Evolutionary conservation across 1,140 invertebrate genomes (phyloP).

Genomic region (Panagrolaimus sp.): DNA sequence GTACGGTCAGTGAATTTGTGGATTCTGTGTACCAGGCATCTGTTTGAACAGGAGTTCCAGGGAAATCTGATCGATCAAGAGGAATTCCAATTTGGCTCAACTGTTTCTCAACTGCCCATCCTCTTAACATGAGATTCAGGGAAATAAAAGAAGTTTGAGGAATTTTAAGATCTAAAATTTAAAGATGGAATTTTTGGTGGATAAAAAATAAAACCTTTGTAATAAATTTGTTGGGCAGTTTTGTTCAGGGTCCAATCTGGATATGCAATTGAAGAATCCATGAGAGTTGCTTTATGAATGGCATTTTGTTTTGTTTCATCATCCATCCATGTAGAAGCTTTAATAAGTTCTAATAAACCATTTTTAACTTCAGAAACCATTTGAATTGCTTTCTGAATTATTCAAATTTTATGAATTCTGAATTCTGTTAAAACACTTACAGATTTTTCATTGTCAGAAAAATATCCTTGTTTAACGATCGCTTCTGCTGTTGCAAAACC

Average conservation of each 20-base stretch:
- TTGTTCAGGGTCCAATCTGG: conserved; percentile 22
- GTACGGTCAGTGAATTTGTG: conserved; percentile 25
- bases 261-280: conserved; percentile 22
- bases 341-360: conserved; percentile 20
- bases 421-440: neutral
- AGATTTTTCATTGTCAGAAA: neutral
- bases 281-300: conserved; percentile 16
- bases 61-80: conserved; percentile 19
- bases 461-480: neutral
- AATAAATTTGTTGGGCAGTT: conserved; percentile 18
- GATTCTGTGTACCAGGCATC: conserved; percentile 28
- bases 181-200: conserved; percentile 19
- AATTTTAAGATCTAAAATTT: conserved; percentile 23
- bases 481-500: conserved; percentile 21
- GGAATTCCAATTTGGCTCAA: conserved; percentile 3
- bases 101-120: conserved; percentile 28
- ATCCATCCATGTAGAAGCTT: conserved; percentile 24
- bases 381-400: neutral
- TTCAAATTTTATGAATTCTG: neutral
- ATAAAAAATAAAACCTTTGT: neutral
- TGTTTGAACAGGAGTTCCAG: conserved; percentile 22
- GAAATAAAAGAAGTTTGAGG: conserved; percentile 24
- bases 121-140: conserved; percentile 24
- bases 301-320: conserved; percentile 10
- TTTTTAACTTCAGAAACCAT: conserved; percentile 13